Conservation (phyloP, 2,797 vertebrate genomes). For the Margarornis squamiger region DNA sequence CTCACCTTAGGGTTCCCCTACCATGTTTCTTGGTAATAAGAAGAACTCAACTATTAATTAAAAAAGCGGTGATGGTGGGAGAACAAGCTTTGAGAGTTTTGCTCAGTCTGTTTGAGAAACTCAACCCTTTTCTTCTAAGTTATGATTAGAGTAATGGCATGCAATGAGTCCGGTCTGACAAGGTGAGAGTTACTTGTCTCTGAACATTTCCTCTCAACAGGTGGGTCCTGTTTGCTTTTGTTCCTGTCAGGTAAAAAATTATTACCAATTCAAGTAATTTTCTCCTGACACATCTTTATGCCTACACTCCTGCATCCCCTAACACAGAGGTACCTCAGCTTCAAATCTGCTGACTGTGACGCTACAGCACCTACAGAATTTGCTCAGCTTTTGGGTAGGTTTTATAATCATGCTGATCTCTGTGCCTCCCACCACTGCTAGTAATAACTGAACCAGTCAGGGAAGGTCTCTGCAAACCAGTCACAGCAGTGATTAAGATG, state of each 20-base stretch:
- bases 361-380: slow-evolving; percentile 53
- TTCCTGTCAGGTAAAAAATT: slow-evolving; percentile 7
- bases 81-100: background rate
- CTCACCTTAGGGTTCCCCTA: background rate
- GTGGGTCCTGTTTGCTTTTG: background rate
- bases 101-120: background rate
- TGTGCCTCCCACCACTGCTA: slow-evolving; percentile 54
- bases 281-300: background rate
- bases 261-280: slow-evolving; percentile 6
- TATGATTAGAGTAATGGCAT: background rate
- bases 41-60: background rate
- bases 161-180: background rate
- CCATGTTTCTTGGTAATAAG: background rate
- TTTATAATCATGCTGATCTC: slow-evolving; percentile 48
- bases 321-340: slow-evolving; percentile 12
- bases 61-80: background rate
- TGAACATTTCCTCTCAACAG: background rate
- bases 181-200: background rate
- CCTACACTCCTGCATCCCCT: background rate
- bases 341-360: slow-evolving; percentile 54
- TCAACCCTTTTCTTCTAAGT: background rate
- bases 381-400: slow-evolving; percentile 47
- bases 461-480: slow-evolving; percentile 56
- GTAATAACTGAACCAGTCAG: slow-evolving; percentile 58
- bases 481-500: slow-evolving; percentile 63